Base-by-base conservation (phyloP, 1,140 invertebrate species). In the Stenopsyche tienmushanensis region DNA sequence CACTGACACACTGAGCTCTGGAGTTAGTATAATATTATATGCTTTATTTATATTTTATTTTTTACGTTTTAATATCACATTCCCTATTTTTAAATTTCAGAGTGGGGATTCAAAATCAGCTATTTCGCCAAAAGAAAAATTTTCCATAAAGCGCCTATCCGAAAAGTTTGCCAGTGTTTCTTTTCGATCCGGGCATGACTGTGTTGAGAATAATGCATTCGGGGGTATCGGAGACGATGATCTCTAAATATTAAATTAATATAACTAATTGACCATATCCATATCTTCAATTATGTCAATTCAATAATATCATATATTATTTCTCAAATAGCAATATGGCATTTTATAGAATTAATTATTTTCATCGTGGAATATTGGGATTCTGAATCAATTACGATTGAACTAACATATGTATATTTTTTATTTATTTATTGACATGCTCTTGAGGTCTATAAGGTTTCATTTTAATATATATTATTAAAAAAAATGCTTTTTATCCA, bases 151-250 rank as follows among this genome's bases (percentile, higher is more conserved):
- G 67, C 82, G 79, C 59, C 72, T 84, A 24, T 81, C 83, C 21
- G 82, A 83, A 42, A 83, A 84, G 65, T 82, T 82, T 71, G 83
- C 83, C 18, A 85, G 82, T 7, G 84, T 84, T 55, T 83, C 83
- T 39, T 86, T 84, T 73, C 86, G 85, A 71, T 80, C 80, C 23
- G 84, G 82, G 25, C 81, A 82, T 72, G 86, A 88, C 71, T 85
- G 87, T 52, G 84, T 91, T 25, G 90, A 93, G 74, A 96, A 95
- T 78, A 89, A 91, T 78, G 92, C 91, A 39, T 96, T 95, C 78
- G 90, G 92, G 76, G 91, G 89, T 26, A 95, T 95, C 70, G 91
- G 92, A 7, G 93, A 95, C 76, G 93, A 95, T 71, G 93, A 95
- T 81, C 83, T 96, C 67, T 94, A 34, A 34, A 7, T 34, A 34